phyloP scores from a whole-genome alignment of 2,888 invertebrate species.

The Macaria notata region DNA sequence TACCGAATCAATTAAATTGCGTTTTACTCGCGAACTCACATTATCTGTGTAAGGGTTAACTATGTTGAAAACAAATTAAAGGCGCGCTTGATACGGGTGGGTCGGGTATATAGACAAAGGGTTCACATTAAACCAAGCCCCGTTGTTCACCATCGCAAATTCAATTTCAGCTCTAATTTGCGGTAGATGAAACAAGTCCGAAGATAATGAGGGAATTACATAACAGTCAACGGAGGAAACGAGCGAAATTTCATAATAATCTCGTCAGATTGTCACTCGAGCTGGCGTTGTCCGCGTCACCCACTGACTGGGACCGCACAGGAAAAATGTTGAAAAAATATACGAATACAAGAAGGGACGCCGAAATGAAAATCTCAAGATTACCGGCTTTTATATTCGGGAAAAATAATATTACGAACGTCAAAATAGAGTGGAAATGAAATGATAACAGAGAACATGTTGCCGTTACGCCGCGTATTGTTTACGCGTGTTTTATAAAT shows the following conservation, averaged over 20 bases:
- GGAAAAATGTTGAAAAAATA: constrained; percentile 38
- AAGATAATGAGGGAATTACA: constrained; percentile 39
- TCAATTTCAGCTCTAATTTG: constrained; percentile 31
- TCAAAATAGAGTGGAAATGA: constrained; percentile 22
- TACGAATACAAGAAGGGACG: constrained; percentile 24
- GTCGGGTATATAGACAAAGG: constrained; percentile 19
- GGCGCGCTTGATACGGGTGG: too few relatives aligned
- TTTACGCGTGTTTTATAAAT: constrained; percentile 16
- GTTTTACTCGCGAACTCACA: too few relatives aligned
- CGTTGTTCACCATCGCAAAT: constrained; percentile 24
- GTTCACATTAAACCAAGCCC: constrained; percentile 28
- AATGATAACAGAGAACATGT: constrained; percentile 20
- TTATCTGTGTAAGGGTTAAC: too few relatives aligned
- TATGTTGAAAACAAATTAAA: too few relatives aligned
- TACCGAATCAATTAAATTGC: too few relatives aligned
- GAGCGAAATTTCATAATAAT: constrained; percentile 46
- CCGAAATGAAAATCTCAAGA: constrained; percentile 40
- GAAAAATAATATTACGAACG: constrained; percentile 41
- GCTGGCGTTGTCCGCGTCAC: constrained; percentile 30
- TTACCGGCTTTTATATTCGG: constrained; percentile 46
- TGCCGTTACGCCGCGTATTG: constrained; percentile 10
- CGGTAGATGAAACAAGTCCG: constrained; percentile 32
- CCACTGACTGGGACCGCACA: constrained; percentile 35
- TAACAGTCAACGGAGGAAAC: constrained; percentile 39
- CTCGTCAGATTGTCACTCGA: constrained; percentile 45